Conservation (phyloP, 2,888 invertebrate genomes). For the Crepidodera aurea region DNA sequence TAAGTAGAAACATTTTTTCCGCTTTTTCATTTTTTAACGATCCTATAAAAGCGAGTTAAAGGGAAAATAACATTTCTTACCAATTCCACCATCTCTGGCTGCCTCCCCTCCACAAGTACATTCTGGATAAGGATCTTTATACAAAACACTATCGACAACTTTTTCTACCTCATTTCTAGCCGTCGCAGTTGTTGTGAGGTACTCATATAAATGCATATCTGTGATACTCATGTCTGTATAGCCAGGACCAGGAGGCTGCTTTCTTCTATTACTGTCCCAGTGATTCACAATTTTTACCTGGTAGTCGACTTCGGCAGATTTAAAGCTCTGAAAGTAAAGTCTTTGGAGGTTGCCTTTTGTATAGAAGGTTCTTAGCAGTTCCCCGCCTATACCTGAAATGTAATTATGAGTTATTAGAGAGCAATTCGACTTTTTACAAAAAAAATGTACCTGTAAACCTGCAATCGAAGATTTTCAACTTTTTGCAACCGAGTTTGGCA, state of each 20-base stretch:
- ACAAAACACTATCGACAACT: constrained; percentile 50
- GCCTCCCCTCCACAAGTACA: constrained; percentile 48
- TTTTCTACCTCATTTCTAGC: constrained; percentile 18
- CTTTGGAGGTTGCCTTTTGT: constrained; percentile 47
- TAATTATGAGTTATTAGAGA: neutral
- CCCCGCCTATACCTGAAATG: constrained; percentile 52
- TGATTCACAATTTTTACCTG: constrained; percentile 28
- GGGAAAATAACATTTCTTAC: neutral
- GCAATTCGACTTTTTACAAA: neutral
- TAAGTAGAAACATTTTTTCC: no score
- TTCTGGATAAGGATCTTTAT: constrained; percentile 52
- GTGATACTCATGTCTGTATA: constrained; percentile 32
- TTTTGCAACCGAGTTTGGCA: constrained; percentile 74
- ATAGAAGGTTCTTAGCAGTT: constrained; percentile 50
- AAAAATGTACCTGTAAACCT: constrained; percentile 53
- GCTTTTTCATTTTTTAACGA: no score
- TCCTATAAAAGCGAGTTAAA: no score
- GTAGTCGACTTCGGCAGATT: constrained; percentile 47
- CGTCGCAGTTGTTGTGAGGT: constrained; percentile 23
- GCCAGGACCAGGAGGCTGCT: constrained; percentile 4
- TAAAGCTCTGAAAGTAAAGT: constrained; percentile 55
- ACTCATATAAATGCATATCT: constrained; percentile 39
- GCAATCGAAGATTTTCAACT: constrained; percentile 61
- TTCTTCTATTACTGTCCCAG: constrained; percentile 2
- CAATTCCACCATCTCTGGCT: neutral